Conservation (phyloP, 2,113 vertebrate genomes). For the Tonatia bakeri region DNA sequence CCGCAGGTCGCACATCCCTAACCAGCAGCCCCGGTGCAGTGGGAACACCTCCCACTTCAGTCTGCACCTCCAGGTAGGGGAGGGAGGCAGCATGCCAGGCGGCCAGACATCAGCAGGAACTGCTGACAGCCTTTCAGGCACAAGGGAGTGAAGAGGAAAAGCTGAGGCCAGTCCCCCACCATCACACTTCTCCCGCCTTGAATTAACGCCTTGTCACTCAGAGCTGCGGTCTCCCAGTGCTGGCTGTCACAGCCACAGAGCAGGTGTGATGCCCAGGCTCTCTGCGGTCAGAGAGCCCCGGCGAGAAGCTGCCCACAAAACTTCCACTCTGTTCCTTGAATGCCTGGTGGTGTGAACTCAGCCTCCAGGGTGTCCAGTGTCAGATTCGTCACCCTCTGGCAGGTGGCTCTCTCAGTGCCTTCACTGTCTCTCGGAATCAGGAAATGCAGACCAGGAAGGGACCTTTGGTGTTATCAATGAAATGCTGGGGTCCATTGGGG, state of each 20-base stretch:
- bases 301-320: neutral
- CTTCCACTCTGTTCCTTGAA: neutral
- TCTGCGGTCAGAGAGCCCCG: neutral
- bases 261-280: constrained; percentile 8
- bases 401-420: neutral
- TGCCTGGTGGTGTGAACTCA: neutral
- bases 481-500: neutral
- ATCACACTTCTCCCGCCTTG: constrained; percentile 54
- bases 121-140: constrained; percentile 52
- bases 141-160: neutral
- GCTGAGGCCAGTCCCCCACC: constrained; percentile 30
- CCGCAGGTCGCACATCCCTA: neutral
- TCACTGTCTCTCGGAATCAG: neutral
- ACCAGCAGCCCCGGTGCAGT: neutral
- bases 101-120: neutral
- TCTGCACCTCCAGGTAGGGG: neutral
- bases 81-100: neutral
- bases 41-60: neutral
- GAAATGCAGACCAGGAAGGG: neutral
- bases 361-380: neutral
- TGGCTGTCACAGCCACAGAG: neutral
- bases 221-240: neutral
- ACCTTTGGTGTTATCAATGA: neutral
- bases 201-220: constrained; percentile 66
- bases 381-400: neutral